A percentile compares a stretch with the other conserved stretches of the same genome.
Evolutionary conservation across 2,113 vertebrate genomes (phyloP).

Genomic region (Dipodomys merriami): DNA sequence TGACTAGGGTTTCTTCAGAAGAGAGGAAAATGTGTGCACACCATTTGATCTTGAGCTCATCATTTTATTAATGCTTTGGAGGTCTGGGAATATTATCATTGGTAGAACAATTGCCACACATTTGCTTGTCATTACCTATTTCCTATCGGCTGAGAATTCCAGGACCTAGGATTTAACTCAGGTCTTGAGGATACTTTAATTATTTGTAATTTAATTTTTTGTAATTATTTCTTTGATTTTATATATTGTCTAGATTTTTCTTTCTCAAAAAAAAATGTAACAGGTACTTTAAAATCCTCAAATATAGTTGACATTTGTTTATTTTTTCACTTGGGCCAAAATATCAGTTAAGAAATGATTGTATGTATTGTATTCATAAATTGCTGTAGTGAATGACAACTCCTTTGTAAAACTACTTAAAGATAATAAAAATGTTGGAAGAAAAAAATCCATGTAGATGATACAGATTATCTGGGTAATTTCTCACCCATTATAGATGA

Average conservation of each 20-base stretch:
- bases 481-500: not conserved
- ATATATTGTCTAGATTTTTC: not conserved
- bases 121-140: not conserved
- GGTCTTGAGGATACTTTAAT: not conserved
- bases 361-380: no score
- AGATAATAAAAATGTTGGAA: not conserved
- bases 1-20: not conserved
- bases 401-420: no score
- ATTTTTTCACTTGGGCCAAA: no score
- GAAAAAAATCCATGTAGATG: not conserved
- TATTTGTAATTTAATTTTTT: not conserved
- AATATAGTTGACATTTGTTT: not conserved
- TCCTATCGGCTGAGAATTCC: not conserved
- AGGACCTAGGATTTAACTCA: not conserved
- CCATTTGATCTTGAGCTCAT: not conserved
- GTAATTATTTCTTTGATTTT: slow-evolving; percentile 24
- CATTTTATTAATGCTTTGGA: slow-evolving; percentile 14
- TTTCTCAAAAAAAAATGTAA: not conserved
- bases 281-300: not conserved
- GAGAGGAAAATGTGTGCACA: not conserved
- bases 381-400: no score
- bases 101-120: not conserved
- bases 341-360: no score
- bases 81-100: not conserved
- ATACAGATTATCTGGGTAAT: not conserved